A percentile compares a stretch with the other conserved stretches of the same genome.
Evolutionary conservation across 2,113 vertebrate species (phyloP).

Genomic region (Urocitellus parryii): DNA sequence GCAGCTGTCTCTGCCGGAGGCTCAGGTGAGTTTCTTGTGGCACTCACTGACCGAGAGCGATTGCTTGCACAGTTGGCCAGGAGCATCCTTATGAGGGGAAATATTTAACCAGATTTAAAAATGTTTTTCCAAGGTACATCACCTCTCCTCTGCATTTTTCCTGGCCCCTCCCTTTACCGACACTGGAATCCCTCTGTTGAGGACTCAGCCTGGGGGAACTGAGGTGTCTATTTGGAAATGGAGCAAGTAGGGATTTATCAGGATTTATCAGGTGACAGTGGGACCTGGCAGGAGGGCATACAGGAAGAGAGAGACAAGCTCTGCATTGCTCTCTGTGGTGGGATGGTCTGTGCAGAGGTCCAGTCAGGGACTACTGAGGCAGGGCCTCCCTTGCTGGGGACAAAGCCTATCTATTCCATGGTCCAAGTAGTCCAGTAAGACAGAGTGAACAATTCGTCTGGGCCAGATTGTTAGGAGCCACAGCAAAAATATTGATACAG

Average conservation of each 20-base stretch:
- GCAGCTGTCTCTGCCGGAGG: background rate
- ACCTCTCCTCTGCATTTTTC: accelerated
- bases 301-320: background rate
- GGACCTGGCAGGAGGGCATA: accelerated
- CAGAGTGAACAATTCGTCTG: background rate
- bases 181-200: accelerated
- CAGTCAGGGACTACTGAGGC: no score
- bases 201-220: no score
- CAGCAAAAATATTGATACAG: no score
- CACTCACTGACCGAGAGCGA: background rate
- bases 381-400: background rate
- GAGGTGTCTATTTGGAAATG: accelerated
- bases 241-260: background rate
- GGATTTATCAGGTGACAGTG: accelerated
- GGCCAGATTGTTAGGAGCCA: no score
- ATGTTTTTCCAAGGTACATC: background rate
- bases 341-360: no score
- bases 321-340: no score
- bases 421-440: background rate
- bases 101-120: background rate
- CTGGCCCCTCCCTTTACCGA: accelerated
- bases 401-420: accelerated
- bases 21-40: accelerated
- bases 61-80: background rate
- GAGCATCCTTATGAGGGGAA: background rate